Conservation (phyloP, 2,888 invertebrate genomes). For the Rhogogaster chlorosoma region DNA sequence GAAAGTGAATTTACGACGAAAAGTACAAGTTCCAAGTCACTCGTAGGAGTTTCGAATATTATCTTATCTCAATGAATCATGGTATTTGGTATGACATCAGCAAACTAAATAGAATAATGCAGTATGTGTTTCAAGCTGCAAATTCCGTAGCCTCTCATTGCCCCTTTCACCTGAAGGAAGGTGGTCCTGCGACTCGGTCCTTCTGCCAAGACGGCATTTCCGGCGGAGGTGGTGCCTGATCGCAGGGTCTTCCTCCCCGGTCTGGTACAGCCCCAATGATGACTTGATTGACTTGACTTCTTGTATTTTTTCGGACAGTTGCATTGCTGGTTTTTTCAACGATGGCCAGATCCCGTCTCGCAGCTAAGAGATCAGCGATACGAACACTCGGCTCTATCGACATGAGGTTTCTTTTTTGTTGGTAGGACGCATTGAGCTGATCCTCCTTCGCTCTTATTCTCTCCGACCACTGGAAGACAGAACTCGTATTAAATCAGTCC, state of each 20-base stretch:
- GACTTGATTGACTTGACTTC: slow-evolving; percentile 91
- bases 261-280: slow-evolving; percentile 96
- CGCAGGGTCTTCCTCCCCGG: slow-evolving; percentile 94
- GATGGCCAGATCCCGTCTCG: slow-evolving; percentile 90
- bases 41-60: background rate
- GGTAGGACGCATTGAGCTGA: slow-evolving; percentile 82
- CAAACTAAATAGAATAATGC: background rate
- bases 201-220: slow-evolving; percentile 99
- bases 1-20: background rate
- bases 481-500: slow-evolving; percentile 37
- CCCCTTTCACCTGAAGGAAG: slow-evolving; percentile 60
- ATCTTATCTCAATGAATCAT: background rate
- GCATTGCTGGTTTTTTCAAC: slow-evolving; percentile 96
- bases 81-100: background rate
- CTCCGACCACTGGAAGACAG: slow-evolving; percentile 88
- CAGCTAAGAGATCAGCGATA: slow-evolving; percentile 90
- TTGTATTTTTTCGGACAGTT: slow-evolving; percentile 90
- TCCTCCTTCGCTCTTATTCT: slow-evolving; percentile 87
- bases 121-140: background rate
- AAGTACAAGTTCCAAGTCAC: background rate
- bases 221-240: slow-evolving; percentile 95
- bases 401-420: slow-evolving; percentile 79
- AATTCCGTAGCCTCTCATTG: background rate
- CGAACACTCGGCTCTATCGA: slow-evolving; percentile 83
- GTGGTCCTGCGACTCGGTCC: slow-evolving; percentile 79